Evolutionary conservation across 1,140 invertebrate genomes (phyloP).

Genomic region (Lineus longissimus): DNA sequence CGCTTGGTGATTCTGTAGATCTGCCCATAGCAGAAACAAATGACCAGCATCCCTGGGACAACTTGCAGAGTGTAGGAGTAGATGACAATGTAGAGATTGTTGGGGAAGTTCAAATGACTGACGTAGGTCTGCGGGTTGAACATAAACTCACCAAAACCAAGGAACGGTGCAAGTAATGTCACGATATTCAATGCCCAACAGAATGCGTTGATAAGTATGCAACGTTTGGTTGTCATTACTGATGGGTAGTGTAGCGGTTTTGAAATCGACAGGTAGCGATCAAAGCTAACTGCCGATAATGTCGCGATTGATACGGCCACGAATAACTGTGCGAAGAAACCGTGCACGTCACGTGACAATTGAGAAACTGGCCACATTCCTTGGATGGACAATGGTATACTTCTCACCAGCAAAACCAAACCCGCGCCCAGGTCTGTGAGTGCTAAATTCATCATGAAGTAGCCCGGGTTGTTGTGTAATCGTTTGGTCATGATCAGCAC

Average conservation of each 20-base stretch:
- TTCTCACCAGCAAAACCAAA: background rate
- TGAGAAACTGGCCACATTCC: background rate
- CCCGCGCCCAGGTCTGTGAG: background rate
- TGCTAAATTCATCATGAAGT: background rate
- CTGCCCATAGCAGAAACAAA: background rate
- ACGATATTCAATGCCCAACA: background rate
- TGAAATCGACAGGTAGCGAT: background rate
- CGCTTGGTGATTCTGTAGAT: background rate
- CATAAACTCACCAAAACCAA: background rate
- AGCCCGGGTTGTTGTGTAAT: background rate
- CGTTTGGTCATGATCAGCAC: background rate
- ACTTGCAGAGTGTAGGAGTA: background rate
- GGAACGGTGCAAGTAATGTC: background rate
- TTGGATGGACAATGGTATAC: background rate
- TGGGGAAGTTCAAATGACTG: background rate
- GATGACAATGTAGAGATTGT: background rate
- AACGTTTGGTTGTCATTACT: background rate
- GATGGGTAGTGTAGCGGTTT: background rate
- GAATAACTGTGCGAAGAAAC: conserved; percentile 5
- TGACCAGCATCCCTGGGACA: background rate
- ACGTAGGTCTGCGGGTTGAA: background rate
- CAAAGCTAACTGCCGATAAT: background rate
- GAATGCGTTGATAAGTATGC: background rate
- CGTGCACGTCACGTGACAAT: background rate
- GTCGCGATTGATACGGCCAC: background rate